Evolutionary conservation across 2,888 invertebrate genomes (phyloP).

Genomic region (Penaeus monodon): DNA sequence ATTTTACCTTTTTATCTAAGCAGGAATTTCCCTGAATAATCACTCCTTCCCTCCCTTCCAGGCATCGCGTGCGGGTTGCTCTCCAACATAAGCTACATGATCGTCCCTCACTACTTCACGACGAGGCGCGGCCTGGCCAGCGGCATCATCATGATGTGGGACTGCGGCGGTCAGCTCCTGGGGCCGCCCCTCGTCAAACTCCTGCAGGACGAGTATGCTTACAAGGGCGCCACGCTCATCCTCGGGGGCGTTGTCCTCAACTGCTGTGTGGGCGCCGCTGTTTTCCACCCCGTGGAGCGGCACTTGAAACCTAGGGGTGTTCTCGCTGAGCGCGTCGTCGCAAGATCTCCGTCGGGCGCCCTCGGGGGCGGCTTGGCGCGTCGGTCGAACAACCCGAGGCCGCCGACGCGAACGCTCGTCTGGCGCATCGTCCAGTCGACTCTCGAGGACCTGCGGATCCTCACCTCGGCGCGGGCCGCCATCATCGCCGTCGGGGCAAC

Average conservation of each 20-base stretch:
- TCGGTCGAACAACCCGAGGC: background rate
- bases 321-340: background rate
- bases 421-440: background rate
- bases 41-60: background rate
- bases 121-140: conserved; percentile 48
- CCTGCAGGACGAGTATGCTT: conserved; percentile 34
- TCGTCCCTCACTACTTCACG: conserved; percentile 53
- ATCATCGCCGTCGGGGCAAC: conserved; percentile 20
- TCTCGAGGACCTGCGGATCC: conserved; percentile 5
- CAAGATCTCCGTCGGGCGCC: background rate
- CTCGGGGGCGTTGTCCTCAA: conserved; percentile 47
- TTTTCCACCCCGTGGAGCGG: conserved; percentile 53
- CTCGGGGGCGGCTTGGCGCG: background rate
- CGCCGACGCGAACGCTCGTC: background rate
- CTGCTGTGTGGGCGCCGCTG: conserved; percentile 35
- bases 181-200: conserved; percentile 35
- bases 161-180: conserved; percentile 30
- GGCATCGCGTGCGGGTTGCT: conserved; percentile 26
- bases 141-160: conserved; percentile 34
- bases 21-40: background rate
- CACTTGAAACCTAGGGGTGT: conserved; percentile 11
- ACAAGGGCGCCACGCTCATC: conserved; percentile 45
- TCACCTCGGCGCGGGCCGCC: conserved; percentile 3
- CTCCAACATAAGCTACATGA: conserved; percentile 41
- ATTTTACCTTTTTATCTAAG: background rate